These are phyloP conservation scores for Sebastes paucispinis DNA, from an alignment of 2,797 vertebrate species.

Conservation along the genomic window DNA sequence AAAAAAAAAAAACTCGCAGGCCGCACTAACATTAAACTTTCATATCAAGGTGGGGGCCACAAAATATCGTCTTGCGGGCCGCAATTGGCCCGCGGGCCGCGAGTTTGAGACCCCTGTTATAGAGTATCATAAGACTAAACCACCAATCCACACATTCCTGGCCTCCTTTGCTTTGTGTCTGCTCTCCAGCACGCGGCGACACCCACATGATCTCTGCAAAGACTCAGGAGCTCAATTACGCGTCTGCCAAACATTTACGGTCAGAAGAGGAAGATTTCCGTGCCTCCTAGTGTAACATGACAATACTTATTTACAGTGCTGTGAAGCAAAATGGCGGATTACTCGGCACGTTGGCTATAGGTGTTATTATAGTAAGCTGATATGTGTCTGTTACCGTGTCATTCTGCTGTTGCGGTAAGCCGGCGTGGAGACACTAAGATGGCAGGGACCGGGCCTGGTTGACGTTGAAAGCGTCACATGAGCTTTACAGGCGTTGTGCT, in stretches of 20 bases:
- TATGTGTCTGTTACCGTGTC: conserved; percentile 66
- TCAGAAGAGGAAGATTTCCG: conserved; percentile 40
- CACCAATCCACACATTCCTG: not conserved
- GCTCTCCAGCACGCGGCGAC: conserved; percentile 36
- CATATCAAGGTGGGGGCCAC: too few species aligned
- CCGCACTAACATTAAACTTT: too few species aligned
- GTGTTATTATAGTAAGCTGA: conserved; percentile 73
- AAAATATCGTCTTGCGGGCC: too few species aligned
- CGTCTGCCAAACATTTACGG: conserved; percentile 36
- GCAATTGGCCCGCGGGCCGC: too few species aligned
- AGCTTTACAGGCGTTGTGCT: conserved; percentile 30
- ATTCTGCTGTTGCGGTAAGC: conserved; percentile 60
- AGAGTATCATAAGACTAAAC: not conserved
- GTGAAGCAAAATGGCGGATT: conserved; percentile 58
- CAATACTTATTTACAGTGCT: conserved; percentile 57
- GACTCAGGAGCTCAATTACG: conserved; percentile 43
- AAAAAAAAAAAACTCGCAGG: too few species aligned
- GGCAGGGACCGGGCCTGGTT: conserved; percentile 59
- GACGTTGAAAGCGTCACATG: conserved; percentile 47
- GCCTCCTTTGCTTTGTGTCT: conserved; percentile 28
- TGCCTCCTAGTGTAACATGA: conserved; percentile 37
- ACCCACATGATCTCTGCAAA: conserved; percentile 45
- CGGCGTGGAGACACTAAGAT: conserved; percentile 71
- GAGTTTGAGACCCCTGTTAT: too few species aligned
- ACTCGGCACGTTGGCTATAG: conserved; percentile 36